Conservation (phyloP, 2,797 vertebrate species). For the Poeciliopsis infans region DNA sequence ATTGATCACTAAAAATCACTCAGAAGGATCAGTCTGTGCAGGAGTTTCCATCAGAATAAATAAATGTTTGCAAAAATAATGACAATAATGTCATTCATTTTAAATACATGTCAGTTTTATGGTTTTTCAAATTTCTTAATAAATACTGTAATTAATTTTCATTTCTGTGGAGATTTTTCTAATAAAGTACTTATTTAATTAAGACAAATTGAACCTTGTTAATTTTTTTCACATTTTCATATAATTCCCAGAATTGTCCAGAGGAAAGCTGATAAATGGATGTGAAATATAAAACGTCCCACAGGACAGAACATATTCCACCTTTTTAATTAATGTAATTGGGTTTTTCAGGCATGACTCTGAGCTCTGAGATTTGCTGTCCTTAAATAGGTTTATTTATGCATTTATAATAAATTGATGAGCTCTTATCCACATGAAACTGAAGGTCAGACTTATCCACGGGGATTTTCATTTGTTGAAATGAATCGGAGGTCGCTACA, state of each 20-base stretch:
- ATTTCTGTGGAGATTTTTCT: neutral
- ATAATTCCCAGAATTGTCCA: neutral
- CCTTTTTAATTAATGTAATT: constrained; percentile 33
- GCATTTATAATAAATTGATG: constrained; percentile 22
- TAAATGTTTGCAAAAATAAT: constrained; percentile 15
- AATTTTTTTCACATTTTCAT: constrained; percentile 4
- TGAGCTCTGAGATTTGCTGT: constrained; percentile 3
- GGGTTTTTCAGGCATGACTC: constrained; percentile 21
- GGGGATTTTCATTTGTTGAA: constrained; percentile 2
- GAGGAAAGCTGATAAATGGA: neutral
- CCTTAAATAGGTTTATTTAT: constrained; percentile 33
- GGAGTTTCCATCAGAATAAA: constrained; percentile 42
- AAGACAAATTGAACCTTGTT: neutral
- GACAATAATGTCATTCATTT: neutral
- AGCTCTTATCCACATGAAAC: constrained; percentile 14
- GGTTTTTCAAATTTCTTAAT: neutral
- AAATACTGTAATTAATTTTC: neutral
- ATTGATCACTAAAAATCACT: constrained; percentile 55
- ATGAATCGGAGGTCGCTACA: neutral
- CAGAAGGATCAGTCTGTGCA: constrained; percentile 24
- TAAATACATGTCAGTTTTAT: neutral
- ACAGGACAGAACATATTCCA: constrained; percentile 1
- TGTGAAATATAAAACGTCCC: neutral
- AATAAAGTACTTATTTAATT: neutral
- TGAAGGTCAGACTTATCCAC: constrained; percentile 30